phyloP scores from a whole-genome alignment of 1,140 invertebrate species.

The Zaprionus kolodkinae region DNA sequence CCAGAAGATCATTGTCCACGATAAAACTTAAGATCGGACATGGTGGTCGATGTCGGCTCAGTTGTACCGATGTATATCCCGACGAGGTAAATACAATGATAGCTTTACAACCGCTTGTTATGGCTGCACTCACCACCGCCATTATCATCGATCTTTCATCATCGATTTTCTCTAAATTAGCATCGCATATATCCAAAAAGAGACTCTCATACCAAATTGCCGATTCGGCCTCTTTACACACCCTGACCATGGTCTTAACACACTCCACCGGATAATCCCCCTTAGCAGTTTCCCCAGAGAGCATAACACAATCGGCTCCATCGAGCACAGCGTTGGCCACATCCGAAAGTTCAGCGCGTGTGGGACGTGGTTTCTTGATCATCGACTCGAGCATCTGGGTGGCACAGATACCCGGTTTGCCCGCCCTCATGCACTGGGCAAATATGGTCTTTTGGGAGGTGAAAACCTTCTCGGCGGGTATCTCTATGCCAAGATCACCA shows the following conservation, averaged over 20 bases:
- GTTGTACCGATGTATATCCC: constrained; percentile 3
- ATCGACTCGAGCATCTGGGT: constrained; percentile 99
- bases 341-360: constrained; percentile 96
- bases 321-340: constrained; percentile 98
- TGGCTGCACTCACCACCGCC: constrained; percentile 9
- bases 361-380: constrained; percentile 97
- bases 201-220: constrained; percentile 14
- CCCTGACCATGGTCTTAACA: constrained; percentile 21
- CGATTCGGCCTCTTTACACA: constrained; percentile 20
- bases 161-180: background rate
- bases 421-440: constrained; percentile 93
- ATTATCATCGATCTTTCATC: background rate
- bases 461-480: constrained; percentile 98
- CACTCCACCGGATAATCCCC: constrained; percentile 94
- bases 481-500: constrained; percentile 97
- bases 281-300: constrained; percentile 98
- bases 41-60: constrained; percentile 20
- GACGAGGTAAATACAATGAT: constrained; percentile 22
- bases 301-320: constrained; percentile 98
- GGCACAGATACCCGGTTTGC: constrained; percentile 98
- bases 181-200: constrained; percentile 5
- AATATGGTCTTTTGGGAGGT: constrained; percentile 98
- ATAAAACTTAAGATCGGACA: constrained; percentile 28
- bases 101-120: background rate
- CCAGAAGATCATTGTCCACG: background rate